phyloP scores from a whole-genome alignment of 2,888 invertebrate species.

The Limenitis camilla region DNA sequence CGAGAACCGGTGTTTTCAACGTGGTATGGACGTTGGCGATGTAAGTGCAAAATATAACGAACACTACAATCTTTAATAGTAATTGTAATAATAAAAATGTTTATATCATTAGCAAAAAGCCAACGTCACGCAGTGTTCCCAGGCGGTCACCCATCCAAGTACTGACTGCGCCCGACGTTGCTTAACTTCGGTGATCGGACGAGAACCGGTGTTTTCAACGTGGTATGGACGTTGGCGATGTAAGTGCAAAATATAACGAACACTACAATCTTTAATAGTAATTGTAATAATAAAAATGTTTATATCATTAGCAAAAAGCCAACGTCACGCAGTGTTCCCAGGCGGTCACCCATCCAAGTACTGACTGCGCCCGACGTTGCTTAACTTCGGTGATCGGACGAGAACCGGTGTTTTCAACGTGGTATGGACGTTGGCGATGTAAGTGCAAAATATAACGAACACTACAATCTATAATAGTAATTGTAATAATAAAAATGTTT shows the following conservation, averaged over 20 bases:
- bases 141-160: conserved; percentile 54
- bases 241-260: too few relatives aligned
- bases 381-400: conserved; percentile 35
- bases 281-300: too few relatives aligned
- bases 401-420: conserved; percentile 26
- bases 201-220: conserved; percentile 27
- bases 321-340: conserved; percentile 39
- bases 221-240: conserved; percentile 15
- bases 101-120: too few relatives aligned
- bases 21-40: conserved; percentile 16
- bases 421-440: conserved; percentile 13
- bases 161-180: conserved; percentile 49
- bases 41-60: too few relatives aligned
- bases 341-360: conserved; percentile 55
- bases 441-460: too few relatives aligned
- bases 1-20: conserved; percentile 28
- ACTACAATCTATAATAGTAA: too few relatives aligned
- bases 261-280: too few relatives aligned
- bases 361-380: conserved; percentile 48
- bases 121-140: conserved; percentile 38
- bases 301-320: too few relatives aligned
- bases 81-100: too few relatives aligned
- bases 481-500: too few relatives aligned
- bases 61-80: too few relatives aligned
- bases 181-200: conserved; percentile 36